Percentiles rank a stretch among this genome's conserved stretches.
Evolutionary conservation across 2,888 invertebrate genomes (phyloP).

Genomic region (Ashinkailepas kermadecensis): DNA sequence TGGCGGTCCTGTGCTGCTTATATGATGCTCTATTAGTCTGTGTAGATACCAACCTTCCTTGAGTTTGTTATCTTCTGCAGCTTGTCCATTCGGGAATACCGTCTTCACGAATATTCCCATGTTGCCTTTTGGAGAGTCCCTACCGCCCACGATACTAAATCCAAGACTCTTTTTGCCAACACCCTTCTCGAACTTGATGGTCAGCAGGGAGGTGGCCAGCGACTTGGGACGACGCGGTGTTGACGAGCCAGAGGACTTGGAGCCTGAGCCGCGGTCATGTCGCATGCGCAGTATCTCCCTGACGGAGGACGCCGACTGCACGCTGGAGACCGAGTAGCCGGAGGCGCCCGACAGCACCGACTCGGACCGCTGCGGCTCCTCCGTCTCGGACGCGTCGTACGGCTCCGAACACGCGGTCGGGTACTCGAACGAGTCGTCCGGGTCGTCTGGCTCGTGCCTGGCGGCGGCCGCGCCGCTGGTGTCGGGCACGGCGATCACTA

Average conservation of each 20-base stretch:
- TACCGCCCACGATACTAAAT: slow-evolving; percentile 82
- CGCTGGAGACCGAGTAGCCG: neutral
- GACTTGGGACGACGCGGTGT: slow-evolving; percentile 39
- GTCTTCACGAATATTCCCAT: slow-evolving; percentile 86
- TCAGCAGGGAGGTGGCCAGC: slow-evolving; percentile 40
- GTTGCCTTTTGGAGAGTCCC: slow-evolving; percentile 73
- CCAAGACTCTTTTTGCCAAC: slow-evolving; percentile 75
- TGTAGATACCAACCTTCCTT: slow-evolving; percentile 63
- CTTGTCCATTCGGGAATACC: slow-evolving; percentile 75
- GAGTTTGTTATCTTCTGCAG: slow-evolving; percentile 71
- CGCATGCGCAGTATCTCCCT: slow-evolving; percentile 10
- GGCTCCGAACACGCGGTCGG: slow-evolving; percentile 26
- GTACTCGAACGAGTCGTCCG: neutral
- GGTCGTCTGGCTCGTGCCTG: neutral
- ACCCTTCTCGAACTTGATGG: slow-evolving; percentile 68
- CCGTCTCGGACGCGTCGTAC: slow-evolving; percentile 28
- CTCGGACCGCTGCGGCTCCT: slow-evolving; percentile 23
- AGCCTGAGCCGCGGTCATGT: slow-evolving; percentile 25
- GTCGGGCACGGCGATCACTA: slow-evolving; percentile 13
- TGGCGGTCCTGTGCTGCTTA: no score
- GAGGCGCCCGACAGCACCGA: slow-evolving; percentile 1
- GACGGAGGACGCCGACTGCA: neutral
- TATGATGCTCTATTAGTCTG: no score
- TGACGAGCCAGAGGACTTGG: slow-evolving; percentile 29
- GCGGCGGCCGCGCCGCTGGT: neutral